phyloP scores from a whole-genome alignment of 2,797 vertebrate genomes.

The Pteropus rufus region DNA sequence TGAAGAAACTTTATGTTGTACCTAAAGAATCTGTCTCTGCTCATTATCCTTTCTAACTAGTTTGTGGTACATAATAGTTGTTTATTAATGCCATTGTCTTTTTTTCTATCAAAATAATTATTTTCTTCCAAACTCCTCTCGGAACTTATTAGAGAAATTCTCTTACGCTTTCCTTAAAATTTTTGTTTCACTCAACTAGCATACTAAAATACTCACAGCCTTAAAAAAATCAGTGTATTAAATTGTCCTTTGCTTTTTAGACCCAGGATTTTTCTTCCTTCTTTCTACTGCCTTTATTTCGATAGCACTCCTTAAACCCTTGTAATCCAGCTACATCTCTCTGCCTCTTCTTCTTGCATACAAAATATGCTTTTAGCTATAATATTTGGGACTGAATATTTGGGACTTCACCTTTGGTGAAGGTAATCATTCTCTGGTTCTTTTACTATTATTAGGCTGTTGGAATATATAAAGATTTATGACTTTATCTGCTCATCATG shows the following conservation, averaged over 20 bases:
- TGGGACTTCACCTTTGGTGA: neutral
- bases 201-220: neutral
- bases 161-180: neutral
- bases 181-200: neutral
- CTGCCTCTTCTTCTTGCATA: neutral
- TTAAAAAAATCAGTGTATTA: neutral
- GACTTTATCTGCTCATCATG: neutral
- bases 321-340: neutral
- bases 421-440: neutral
- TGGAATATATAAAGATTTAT: neutral
- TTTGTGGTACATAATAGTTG: neutral
- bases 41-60: neutral
- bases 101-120: neutral
- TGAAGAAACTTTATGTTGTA: neutral
- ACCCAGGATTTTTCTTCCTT: neutral
- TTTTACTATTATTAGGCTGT: neutral
- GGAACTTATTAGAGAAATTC: neutral
- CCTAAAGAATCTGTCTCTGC: neutral
- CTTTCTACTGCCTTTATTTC: neutral
- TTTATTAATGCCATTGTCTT: neutral
- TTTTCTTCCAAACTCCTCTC: neutral
- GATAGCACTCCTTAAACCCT: neutral
- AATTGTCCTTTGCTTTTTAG: neutral
- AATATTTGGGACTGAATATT: neutral
- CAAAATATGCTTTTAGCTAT: neutral